Base-by-base conservation (phyloP, 2,888 invertebrate species). In the Xylota segnis region DNA sequence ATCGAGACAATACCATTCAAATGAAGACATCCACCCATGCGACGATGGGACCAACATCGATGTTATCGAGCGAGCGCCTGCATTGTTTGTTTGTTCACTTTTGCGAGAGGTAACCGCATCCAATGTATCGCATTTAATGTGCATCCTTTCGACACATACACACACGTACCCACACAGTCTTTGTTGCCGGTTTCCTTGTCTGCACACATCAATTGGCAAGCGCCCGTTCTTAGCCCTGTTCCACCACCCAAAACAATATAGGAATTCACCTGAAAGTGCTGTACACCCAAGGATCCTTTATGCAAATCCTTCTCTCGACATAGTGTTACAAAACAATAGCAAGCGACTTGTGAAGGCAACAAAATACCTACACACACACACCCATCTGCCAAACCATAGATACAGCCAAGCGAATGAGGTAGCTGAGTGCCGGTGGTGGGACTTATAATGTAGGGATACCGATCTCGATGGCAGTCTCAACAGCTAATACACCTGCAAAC, bases 91-190 rank as follows among this genome's bases (percentile, higher is more conserved):
- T 59, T 77, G 34, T 70, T 52, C 77, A 68, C 32, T 52, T 61
- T 59, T 14, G 27, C 27, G 14, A 52, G 18, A 52, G 18, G 23
- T 6, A 61, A 52, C 68, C 68, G 14, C 61, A 34, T 40, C 12
- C 40, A 70, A 68, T 52, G 68, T 54, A 77, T 77, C 43, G 43
- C 68, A 77, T 77, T 70, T 61, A 77, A 68, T 77, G 61, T 70
- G 59, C 68, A 68, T 70, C 52, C 59, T 43, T 43, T 66, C 27
- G 6, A 16, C 37, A n/a, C 58, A 29, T 14, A 12, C 23, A 23
- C 3, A 18, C 37, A 40, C 23, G 50, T 18, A 47, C 2, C 6
- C 5, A 23, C 29, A 7, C 40, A 52, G 12, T 29, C 59, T 59
- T 77, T 61, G 68, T 77, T 68, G 50, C 29, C 23, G 32, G 50